Evolutionary conservation across 2,113 vertebrate genomes (phyloP).

Genomic region (Phyllostomus hastatus): DNA sequence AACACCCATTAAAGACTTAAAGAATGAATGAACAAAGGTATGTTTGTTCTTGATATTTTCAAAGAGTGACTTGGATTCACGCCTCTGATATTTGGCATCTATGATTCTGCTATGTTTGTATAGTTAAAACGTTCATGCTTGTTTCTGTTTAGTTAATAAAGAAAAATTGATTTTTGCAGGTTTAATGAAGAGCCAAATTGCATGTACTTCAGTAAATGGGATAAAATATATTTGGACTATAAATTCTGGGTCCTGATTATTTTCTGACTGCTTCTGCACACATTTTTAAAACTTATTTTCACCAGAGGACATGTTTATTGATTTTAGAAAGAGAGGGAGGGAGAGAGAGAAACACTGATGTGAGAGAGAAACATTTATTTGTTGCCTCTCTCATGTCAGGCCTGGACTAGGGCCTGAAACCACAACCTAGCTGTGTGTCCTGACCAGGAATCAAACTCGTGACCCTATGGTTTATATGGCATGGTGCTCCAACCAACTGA

Average conservation of each 20-base stretch:
- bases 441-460: no score
- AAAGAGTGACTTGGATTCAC: neutral
- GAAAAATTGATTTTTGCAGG: neutral
- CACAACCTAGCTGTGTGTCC: no score
- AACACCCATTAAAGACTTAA: neutral
- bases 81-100: neutral
- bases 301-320: no score
- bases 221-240: neutral
- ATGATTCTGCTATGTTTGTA: neutral
- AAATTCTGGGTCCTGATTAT: neutral
- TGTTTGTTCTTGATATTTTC: conserved; percentile 16
- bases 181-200: neutral
- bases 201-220: neutral
- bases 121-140: neutral
- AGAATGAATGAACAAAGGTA: neutral
- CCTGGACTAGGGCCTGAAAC: no score
- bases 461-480: no score
- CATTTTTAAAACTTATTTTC: no score
- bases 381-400: no score
- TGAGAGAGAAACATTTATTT: no score
- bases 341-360: no score
- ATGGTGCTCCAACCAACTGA: no score
- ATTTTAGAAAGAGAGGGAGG: no score
- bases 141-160: conserved; percentile 12
- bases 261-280: neutral